These are phyloP conservation scores for Oegoconia quadripuncta DNA, from an alignment of 2,888 invertebrate species.

Conservation along the genomic window DNA sequence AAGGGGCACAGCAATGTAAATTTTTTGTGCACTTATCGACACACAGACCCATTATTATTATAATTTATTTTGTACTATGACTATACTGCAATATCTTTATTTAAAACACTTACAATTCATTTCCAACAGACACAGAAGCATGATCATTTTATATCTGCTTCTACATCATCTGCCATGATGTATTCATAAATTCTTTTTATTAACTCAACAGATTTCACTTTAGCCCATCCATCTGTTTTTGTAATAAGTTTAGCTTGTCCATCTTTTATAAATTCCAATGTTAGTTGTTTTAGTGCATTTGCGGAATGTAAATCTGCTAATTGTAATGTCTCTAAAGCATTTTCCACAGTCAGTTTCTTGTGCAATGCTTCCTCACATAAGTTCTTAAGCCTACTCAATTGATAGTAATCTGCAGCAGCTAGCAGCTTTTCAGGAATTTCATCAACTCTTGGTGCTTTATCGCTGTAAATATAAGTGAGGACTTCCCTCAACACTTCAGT, in stretches of 20 bases:
- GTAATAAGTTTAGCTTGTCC: conserved; percentile 65
- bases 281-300: conserved; percentile 49
- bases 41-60: too few species aligned
- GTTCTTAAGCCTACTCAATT: conserved; percentile 58
- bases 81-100: too few species aligned
- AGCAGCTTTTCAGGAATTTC: conserved; percentile 65
- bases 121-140: background rate
- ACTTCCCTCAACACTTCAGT: conserved; percentile 61
- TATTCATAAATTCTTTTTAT: conserved; percentile 68
- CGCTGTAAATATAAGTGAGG: conserved; percentile 63
- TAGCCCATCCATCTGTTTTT: conserved; percentile 64
- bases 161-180: conserved; percentile 60
- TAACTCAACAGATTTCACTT: conserved; percentile 59
- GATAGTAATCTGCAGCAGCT: conserved; percentile 69
- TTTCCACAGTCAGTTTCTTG: conserved; percentile 64
- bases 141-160: conserved; percentile 47
- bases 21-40: too few species aligned
- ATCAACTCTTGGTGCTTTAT: conserved; percentile 63
- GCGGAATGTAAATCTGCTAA: conserved; percentile 68
- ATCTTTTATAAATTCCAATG: conserved; percentile 68
- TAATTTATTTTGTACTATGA: too few species aligned
- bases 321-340: conserved; percentile 65
- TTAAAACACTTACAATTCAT: background rate
- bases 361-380: conserved; percentile 67
- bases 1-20: too few species aligned